These are phyloP conservation scores for Myoxocephalus aenaeus DNA, from an alignment of 2,797 vertebrate species.

Conservation along the genomic window DNA sequence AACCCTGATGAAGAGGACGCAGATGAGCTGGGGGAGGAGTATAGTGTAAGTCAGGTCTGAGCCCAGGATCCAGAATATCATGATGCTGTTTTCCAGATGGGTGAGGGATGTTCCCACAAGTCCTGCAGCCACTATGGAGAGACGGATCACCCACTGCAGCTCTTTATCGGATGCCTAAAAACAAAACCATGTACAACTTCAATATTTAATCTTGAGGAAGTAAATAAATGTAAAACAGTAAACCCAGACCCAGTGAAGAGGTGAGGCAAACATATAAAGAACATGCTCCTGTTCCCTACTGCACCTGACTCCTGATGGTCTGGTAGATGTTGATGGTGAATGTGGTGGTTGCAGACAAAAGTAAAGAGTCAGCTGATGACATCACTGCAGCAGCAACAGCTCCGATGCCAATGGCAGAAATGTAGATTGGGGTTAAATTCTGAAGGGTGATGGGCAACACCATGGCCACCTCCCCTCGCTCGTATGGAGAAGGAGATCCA, in stretches of 20 bases:
- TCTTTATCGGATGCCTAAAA: constrained; percentile 58
- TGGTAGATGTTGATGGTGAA: constrained; percentile 61
- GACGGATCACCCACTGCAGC: constrained; percentile 71
- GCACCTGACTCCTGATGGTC: constrained; percentile 46
- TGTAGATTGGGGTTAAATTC: constrained; percentile 34
- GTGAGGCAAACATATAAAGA: too few species aligned
- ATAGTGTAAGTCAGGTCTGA: constrained; percentile 77
- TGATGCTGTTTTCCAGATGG: constrained; percentile 44
- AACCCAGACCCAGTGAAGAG: too few species aligned
- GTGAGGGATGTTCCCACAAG: constrained; percentile 22
- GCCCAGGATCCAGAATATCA: constrained; percentile 77
- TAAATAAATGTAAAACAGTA: too few species aligned
- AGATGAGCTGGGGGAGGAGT: constrained; percentile 82
- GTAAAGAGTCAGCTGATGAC: constrained; percentile 64
- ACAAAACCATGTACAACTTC: not conserved
- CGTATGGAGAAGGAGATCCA: constrained; percentile 28
- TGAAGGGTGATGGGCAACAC: constrained; percentile 48
- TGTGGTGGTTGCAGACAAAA: constrained; percentile 61
- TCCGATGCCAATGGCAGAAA: constrained; percentile 48
- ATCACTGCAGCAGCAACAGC: constrained; percentile 56
- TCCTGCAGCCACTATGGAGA: constrained; percentile 69
- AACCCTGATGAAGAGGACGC: constrained; percentile 67
- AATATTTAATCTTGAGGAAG: too few species aligned
- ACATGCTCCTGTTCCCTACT: not conserved
- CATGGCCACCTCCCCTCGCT: constrained; percentile 44